These are phyloP conservation scores for Pelusios castaneus DNA, from an alignment of 2,113 vertebrate genomes.

Conservation along the genomic window DNA sequence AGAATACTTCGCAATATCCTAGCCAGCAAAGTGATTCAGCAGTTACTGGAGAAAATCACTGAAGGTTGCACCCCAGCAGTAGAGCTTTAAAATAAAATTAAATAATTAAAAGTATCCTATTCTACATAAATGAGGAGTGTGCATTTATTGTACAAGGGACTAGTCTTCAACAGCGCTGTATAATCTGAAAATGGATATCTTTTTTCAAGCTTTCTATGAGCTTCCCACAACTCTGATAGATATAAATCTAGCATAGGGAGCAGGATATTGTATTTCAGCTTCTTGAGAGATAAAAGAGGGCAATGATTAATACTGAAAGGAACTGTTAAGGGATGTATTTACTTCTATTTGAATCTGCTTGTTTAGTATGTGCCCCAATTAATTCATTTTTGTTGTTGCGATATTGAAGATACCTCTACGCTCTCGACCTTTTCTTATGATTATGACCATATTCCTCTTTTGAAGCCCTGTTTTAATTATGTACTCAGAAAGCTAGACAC, in stretches of 20 bases:
- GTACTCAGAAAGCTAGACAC: conserved; percentile 57
- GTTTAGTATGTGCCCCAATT: conserved; percentile 67
- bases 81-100: conserved; percentile 6
- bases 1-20: neutral
- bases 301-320: conserved; percentile 64
- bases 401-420: conserved; percentile 57
- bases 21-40: neutral
- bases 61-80: neutral
- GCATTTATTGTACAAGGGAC: neutral
- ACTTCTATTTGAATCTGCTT: conserved; percentile 66
- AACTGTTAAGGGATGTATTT: conserved; percentile 66
- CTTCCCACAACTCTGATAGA: neutral
- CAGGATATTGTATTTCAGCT: conserved; percentile 13
- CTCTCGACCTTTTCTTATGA: conserved; percentile 63
- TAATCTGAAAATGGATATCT: conserved; percentile 19
- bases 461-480: conserved; percentile 67
- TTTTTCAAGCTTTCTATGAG: conserved; percentile 28
- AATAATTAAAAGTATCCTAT: neutral
- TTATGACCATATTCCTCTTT: conserved; percentile 47
- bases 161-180: conserved; percentile 5
- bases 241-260: conserved; percentile 12
- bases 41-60: neutral
- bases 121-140: neutral
- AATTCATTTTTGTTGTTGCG: conserved; percentile 67
- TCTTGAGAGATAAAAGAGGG: conserved; percentile 42